Base-by-base conservation (phyloP, 2,888 invertebrate genomes). In the Oxycera nigricornis region DNA sequence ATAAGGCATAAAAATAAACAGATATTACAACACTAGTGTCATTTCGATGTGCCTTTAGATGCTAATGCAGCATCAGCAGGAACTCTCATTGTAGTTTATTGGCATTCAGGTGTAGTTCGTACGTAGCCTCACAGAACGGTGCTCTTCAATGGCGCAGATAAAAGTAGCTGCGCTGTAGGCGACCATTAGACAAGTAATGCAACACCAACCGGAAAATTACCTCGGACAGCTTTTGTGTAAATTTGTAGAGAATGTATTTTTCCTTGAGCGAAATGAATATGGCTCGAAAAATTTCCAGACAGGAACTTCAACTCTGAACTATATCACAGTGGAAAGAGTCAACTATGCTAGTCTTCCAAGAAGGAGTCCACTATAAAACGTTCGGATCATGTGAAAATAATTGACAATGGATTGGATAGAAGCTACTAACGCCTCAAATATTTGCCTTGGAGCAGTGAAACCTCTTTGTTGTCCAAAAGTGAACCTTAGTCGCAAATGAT, bases 161-260 rank as follows among this genome's bases (percentile, higher is more conserved):
- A 22, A n/a, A 35, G 35, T 11, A 11, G 17, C 61, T 17, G 26
- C 9, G 52, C 68, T 30, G 26, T 28, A 68, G 68, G 68, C 68
- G 46, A 68, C 50, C 50, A 68, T 68, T 68, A 68, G 68, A 52
- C 22, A 52, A 39, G 50, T 50, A 68, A 35, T 28, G 52, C 30
- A 52, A 14, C n/a, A 50, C 68, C 50, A 52, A 68, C 68, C 68
- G 68, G 68, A 68, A 68, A 68, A 68, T 68, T 68, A 68, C 50
- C 68, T 52, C 11, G 68, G 28, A 68, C 50, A 50, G 68, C 68
- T 68, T 50, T 50, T 68, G 50, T 68, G 52, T 68, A 24, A 68
- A 68, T 65, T 65, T 65, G 22, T 24, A 41, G 65, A 35, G 4
- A 65, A 41, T 39, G 22, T 41, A 41, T 41, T 41, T 22, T 65